phyloP scores from a whole-genome alignment of 1,140 invertebrate species.

The Centruroides vittatus region DNA sequence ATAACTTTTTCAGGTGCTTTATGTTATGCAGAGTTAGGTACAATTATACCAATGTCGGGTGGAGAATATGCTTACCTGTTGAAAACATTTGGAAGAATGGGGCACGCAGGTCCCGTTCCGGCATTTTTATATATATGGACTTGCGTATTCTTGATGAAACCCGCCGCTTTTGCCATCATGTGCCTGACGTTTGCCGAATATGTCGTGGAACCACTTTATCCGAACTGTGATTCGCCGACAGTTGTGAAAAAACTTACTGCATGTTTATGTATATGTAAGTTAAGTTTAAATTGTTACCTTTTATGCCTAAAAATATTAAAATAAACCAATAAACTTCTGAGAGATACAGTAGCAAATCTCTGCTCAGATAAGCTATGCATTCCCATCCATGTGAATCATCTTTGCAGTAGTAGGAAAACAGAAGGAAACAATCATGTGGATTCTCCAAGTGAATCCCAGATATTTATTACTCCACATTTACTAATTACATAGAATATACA shows the following conservation, averaged over 20 bases:
- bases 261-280: slow-evolving; percentile 29
- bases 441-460: too few relatives aligned
- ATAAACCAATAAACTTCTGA: too few relatives aligned
- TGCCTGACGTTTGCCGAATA: slow-evolving; percentile 60
- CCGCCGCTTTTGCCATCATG: slow-evolving; percentile 46
- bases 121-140: slow-evolving; percentile 67
- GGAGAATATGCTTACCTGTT: slow-evolving; percentile 60
- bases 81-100: slow-evolving; percentile 26
- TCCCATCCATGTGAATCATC: too few relatives aligned
- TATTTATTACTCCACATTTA: too few relatives aligned
- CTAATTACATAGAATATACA: too few relatives aligned
- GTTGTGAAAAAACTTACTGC: slow-evolving; percentile 50
- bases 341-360: too few relatives aligned
- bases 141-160: slow-evolving; percentile 58
- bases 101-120: slow-evolving; percentile 49
- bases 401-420: too few relatives aligned
- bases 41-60: slow-evolving; percentile 51
- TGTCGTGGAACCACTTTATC: slow-evolving; percentile 49
- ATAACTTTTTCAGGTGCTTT: slow-evolving; percentile 31
- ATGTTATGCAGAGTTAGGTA: slow-evolving; percentile 66
- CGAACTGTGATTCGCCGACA: slow-evolving; percentile 50
- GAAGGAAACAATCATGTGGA: too few relatives aligned
- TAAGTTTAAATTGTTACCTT: neutral
- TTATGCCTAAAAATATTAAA: too few relatives aligned
- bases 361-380: too few relatives aligned